phyloP scores from a whole-genome alignment of 2,888 invertebrate genomes.

The Meghimatium bilineatum region DNA sequence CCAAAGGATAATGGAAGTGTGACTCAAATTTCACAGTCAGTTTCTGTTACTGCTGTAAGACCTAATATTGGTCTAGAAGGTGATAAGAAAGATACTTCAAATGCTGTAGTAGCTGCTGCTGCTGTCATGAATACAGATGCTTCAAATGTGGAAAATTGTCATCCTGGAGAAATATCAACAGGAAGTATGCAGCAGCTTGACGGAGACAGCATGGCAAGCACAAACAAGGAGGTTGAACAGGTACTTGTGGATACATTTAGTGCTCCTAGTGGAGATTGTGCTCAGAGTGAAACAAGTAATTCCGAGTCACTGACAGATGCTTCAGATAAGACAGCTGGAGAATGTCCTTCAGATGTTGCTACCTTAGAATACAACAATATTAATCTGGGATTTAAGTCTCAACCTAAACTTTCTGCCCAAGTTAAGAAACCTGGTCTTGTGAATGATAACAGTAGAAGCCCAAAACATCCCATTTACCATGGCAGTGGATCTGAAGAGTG shows the following conservation, averaged over 20 bases:
- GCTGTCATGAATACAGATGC: not conserved
- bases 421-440: not conserved
- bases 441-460: slow-evolving; percentile 25
- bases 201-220: not conserved
- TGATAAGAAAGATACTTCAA: not conserved
- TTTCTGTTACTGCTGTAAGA: not conserved
- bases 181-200: not conserved
- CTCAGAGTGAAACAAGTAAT: not conserved
- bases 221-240: not conserved
- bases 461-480: slow-evolving; percentile 13
- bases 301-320: not conserved
- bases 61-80: not conserved
- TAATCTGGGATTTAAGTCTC: not conserved
- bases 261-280: not conserved
- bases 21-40: not conserved
- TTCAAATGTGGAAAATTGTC: not conserved
- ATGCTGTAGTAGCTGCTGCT: not conserved
- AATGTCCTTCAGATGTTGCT: not conserved
- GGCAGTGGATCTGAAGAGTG: slow-evolving; percentile 30
- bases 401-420: not conserved
- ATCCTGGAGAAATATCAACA: not conserved
- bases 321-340: not conserved
- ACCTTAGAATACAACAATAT: not conserved
- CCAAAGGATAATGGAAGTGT: not conserved
- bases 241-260: not conserved